These are phyloP conservation scores for Metalampra italica DNA, from an alignment of 2,888 invertebrate species.

Conservation along the genomic window DNA sequence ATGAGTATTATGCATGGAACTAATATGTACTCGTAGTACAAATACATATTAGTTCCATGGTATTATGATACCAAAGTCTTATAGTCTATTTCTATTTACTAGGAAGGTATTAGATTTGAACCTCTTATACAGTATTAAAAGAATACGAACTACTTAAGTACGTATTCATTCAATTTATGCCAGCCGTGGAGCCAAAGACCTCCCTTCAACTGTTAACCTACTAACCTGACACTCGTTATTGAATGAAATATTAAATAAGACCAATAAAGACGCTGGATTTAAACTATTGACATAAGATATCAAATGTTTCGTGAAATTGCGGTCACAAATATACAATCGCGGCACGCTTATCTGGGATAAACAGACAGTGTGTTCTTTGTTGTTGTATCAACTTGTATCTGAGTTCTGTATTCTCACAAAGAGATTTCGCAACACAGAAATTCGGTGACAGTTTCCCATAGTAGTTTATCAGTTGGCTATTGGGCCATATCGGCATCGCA, in stretches of 20 bases:
- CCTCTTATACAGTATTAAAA: no score
- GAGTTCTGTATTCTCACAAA: conserved; percentile 19
- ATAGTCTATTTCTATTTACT: no score
- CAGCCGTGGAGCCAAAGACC: neutral
- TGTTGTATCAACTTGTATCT: conserved; percentile 20
- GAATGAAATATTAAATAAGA: neutral
- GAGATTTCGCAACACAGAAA: conserved; percentile 43
- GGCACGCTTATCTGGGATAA: conserved; percentile 24
- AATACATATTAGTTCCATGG: no score
- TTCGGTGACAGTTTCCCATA: conserved; percentile 41
- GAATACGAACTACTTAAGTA: no score
- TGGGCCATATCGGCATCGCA: conserved; percentile 42
- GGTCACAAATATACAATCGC: conserved; percentile 3
- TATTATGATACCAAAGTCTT: no score
- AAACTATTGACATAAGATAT: neutral
- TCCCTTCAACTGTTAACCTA: conserved; percentile 2
- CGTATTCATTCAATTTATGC: no score
- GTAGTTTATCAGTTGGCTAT: conserved; percentile 45
- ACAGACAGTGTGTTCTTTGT: conserved; percentile 26
- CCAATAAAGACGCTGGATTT: neutral
- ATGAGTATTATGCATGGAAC: no score
- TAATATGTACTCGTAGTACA: no score
- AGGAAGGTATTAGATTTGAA: no score
- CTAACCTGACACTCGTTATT: conserved; percentile 1
- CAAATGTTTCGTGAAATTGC: conserved; percentile 2